phyloP scores from a whole-genome alignment of 2,113 vertebrate genomes.

The Hirundichthys speculiger region DNA sequence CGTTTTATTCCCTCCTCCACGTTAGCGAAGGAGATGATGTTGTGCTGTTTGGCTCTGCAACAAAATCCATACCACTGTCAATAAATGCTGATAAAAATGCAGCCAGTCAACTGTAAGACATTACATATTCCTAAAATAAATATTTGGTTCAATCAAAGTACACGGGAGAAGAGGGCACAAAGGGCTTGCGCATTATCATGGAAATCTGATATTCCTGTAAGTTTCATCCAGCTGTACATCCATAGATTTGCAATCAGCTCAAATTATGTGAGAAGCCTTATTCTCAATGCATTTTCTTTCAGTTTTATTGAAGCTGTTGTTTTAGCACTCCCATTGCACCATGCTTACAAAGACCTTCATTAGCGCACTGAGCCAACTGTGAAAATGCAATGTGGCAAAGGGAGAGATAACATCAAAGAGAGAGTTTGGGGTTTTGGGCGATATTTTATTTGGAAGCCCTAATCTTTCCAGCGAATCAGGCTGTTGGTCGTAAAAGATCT shows the following conservation, averaged over 20 bases:
- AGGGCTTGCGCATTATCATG: too few relatives aligned
- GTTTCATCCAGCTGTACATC: too few relatives aligned
- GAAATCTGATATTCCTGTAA: too few relatives aligned
- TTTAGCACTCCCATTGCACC: neutral
- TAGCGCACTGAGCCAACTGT: slow-evolving; percentile 19
- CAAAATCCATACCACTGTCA: too few relatives aligned
- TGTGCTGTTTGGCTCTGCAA: too few relatives aligned
- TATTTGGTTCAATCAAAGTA: too few relatives aligned
- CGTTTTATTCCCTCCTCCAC: too few relatives aligned
- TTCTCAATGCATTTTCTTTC: slow-evolving; percentile 3
- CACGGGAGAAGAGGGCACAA: too few relatives aligned
- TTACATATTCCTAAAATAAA: too few relatives aligned
- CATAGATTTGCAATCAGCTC: neutral
- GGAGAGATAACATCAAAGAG: slow-evolving; percentile 59
- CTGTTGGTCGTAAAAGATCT: slow-evolving; percentile 32
- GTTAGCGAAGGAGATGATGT: too few relatives aligned
- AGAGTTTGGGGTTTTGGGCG: slow-evolving; percentile 52
- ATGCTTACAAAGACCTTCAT: slow-evolving; percentile 19
- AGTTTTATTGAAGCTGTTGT: slow-evolving; percentile 7
- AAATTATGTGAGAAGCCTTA: neutral
- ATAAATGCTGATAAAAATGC: too few relatives aligned
- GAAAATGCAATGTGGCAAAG: slow-evolving; percentile 55
- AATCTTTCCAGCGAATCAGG: slow-evolving; percentile 59
- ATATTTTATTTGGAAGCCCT: slow-evolving; percentile 61
- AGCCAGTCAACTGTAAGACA: too few relatives aligned